phyloP scores from a whole-genome alignment of 1,140 invertebrate species.

The Brachionus asplanchnoidis region DNA sequence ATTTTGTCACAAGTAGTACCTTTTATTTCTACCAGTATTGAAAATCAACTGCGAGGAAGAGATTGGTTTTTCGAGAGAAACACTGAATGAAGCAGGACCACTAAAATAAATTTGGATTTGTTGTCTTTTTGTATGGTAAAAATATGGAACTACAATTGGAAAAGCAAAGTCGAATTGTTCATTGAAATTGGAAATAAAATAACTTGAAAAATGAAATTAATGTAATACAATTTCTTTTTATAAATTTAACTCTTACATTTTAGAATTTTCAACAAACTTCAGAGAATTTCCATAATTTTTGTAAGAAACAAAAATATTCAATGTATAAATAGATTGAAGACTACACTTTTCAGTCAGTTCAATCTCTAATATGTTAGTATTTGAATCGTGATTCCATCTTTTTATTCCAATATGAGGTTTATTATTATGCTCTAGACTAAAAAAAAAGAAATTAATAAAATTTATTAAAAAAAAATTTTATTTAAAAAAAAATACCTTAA shows the following conservation, averaged over 20 bases:
- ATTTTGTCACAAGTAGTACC: background rate
- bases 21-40: background rate
- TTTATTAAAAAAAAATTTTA: background rate
- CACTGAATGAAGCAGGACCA: background rate
- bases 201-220: background rate
- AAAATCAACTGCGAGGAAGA: background rate
- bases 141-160: background rate
- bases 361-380: background rate
- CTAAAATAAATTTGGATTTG: background rate
- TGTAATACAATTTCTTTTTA: background rate
- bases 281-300: background rate
- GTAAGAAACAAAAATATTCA: background rate
- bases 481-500: background rate
- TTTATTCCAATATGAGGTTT: background rate
- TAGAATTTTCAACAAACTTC: background rate
- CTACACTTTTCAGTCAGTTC: background rate
- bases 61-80: background rate
- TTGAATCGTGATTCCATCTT: slow-evolving; percentile 25
- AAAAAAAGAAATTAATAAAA: background rate
- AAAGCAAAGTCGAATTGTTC: background rate
- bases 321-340: background rate
- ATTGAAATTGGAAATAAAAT: slow-evolving; percentile 15
- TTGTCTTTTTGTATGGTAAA: background rate
- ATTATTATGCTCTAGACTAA: background rate
- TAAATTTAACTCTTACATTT: background rate